Evolutionary conservation across 2,113 vertebrate species (phyloP).

Genomic region (Oxygymnocypris stewartii): DNA sequence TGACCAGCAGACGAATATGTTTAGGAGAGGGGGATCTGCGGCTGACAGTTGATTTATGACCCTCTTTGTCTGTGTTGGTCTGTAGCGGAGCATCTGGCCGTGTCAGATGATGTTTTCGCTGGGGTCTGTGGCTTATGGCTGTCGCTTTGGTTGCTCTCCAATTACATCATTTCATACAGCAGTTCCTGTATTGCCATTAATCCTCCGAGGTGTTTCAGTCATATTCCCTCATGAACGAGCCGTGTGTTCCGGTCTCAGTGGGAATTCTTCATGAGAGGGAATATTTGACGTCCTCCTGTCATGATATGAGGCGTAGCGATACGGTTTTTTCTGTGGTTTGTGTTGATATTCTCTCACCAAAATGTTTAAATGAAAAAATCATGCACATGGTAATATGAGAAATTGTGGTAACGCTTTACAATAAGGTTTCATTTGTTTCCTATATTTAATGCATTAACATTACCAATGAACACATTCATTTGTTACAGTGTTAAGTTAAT

Average conservation of each 20-base stretch:
- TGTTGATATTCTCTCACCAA: not conserved
- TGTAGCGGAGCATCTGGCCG: slow-evolving; percentile 50
- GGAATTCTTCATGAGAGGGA: slow-evolving; percentile 13
- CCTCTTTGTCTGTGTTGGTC: slow-evolving; percentile 55
- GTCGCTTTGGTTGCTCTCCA: slow-evolving; percentile 51
- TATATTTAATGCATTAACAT: not conserved
- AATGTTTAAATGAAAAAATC: not conserved
- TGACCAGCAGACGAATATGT: slow-evolving; percentile 46
- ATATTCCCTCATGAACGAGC: not conserved
- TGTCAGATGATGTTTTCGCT: slow-evolving; percentile 55
- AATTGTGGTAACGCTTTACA: not conserved
- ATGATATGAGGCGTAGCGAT: not conserved
- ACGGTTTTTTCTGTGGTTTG: not conserved
- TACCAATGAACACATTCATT: too few relatives aligned
- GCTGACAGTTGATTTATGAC: slow-evolving; percentile 58
- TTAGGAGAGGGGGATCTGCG: slow-evolving; percentile 38
- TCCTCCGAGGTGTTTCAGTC: slow-evolving; percentile 38
- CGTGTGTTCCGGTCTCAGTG: not conserved
- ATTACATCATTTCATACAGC: slow-evolving; percentile 51
- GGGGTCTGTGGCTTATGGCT: slow-evolving; percentile 49
- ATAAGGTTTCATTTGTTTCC: not conserved
- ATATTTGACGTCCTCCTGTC: not conserved
- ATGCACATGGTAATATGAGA: not conserved
- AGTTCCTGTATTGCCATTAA: slow-evolving; percentile 39
- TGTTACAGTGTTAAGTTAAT: too few relatives aligned